These are phyloP conservation scores for Pantherophis alleghaniensis DNA, from an alignment of 2,797 vertebrate species.

Conservation along the genomic window DNA sequence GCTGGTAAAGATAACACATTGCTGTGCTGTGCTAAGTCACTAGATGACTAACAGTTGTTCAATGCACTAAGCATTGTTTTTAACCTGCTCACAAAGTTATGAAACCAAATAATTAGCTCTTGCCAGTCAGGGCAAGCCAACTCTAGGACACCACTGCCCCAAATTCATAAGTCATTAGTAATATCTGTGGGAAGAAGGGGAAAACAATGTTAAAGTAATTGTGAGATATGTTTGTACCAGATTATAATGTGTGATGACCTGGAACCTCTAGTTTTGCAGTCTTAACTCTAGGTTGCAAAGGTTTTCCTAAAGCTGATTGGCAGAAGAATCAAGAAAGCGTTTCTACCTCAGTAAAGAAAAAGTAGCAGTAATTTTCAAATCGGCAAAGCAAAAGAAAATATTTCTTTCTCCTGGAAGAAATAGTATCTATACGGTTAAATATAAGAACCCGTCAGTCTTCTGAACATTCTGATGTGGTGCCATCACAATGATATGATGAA, in stretches of 20 bases:
- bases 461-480: neutral
- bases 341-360: neutral
- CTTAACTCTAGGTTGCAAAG: neutral
- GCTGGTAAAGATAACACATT: neutral
- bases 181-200: neutral
- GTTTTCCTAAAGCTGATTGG: neutral
- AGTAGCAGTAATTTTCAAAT: neutral
- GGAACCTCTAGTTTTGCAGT: neutral
- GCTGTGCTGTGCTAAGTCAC: neutral
- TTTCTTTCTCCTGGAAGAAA: neutral
- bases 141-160: neutral
- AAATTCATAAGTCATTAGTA: neutral
- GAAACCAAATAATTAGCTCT: neutral
- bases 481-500: neutral
- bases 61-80: neutral
- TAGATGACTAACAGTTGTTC: neutral
- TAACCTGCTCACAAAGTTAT: neutral
- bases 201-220: neutral
- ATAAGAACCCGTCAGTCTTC: neutral
- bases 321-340: neutral
- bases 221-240: neutral
- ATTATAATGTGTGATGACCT: neutral
- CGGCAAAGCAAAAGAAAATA: neutral
- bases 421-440: neutral
- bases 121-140: neutral